These are phyloP conservation scores for Macroramphosus scolopax DNA, from an alignment of 2,797 vertebrate species.

Conservation along the genomic window DNA sequence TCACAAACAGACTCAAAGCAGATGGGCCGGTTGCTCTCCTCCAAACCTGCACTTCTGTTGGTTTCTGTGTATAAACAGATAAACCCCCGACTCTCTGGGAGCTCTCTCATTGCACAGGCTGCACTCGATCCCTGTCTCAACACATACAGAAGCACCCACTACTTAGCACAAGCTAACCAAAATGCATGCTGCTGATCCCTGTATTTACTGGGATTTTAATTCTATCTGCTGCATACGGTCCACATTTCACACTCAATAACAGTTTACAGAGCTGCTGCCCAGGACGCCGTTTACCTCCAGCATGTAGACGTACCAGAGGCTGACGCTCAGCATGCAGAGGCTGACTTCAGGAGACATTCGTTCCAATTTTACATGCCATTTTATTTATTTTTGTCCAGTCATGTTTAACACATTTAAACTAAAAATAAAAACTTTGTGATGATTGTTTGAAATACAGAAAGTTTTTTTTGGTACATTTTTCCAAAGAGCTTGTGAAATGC, in stretches of 20 bases:
- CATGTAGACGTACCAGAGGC: constrained; percentile 4
- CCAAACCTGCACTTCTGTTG: constrained; percentile 11
- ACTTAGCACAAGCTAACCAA: constrained; percentile 3
- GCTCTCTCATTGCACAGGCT: constrained; percentile 12
- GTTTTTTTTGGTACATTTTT: too few relatives aligned
- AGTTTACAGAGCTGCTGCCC: constrained; percentile 18
- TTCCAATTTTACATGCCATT: too few relatives aligned
- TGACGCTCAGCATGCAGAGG: too few relatives aligned
- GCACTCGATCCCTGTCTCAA: constrained; percentile 20
- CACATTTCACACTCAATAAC: constrained; percentile 28
- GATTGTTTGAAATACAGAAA: too few relatives aligned
- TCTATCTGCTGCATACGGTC: constrained; percentile 16
- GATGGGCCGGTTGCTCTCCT: not conserved
- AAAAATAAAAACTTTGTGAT: too few relatives aligned
- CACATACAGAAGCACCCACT: constrained; percentile 24
- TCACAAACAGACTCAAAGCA: constrained; percentile 7
- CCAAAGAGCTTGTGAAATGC: too few relatives aligned
- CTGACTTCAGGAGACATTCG: too few relatives aligned
- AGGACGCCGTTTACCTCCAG: not conserved
- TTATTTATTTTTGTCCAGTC: too few relatives aligned
- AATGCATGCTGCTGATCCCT: constrained; percentile 6
- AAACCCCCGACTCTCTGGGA: not conserved
- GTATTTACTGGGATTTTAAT: constrained; percentile 28
- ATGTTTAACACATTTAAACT: too few relatives aligned
- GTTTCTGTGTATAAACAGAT: constrained; percentile 8